Base-by-base conservation (phyloP, 1,140 invertebrate genomes). In the Drosophila nebulosa region DNA sequence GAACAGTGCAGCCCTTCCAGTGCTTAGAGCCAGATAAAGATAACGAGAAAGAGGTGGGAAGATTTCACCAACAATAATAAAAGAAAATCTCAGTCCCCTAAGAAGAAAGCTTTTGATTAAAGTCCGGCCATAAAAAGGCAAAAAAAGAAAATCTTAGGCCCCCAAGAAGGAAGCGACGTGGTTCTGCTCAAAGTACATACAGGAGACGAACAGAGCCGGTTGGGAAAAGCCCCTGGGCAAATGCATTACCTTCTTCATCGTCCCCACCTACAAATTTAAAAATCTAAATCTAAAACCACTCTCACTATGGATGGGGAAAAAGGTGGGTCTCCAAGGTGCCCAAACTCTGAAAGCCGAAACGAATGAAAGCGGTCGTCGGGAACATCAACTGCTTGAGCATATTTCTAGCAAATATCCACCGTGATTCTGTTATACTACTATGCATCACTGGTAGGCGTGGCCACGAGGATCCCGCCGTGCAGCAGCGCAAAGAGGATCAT, bases 251-350 rank as follows among this genome's bases (percentile, higher is more conserved):
- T 0, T 73, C 84, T 2, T 52, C 21, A 5, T 90, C 90, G 0
- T 88, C 90, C 3, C 90, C 90, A 3, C 90, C 90, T 3, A 90
- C 79, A 26, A 66, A 89, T n/a, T n/a, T n/a, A n/a, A n/a, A n/a
- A n/a, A n/a, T n/a, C n/a, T 51, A 83, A 88, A 14, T 83, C 90
- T 0, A 92, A 92, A 68, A 36, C 83, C 91, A 84, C 91, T 14
- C 94, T 94, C 89, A 96, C 96, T 1, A 89, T 97, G 16, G 95
- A 96, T 88, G 96, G 96, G 0, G 96, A 96, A 90, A 94, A 91
- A 67, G 97, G 97, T 6, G 97, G n/a, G 97, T 0, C 90, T 98
- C n/a, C 97, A 97, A 90, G 93, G 95, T 90, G 96, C 96, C 0
- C 92, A 92, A 74, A 94, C 95, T 59, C 91, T 98, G 36, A 94